These are phyloP conservation scores for Galaxias olidus DNA, from an alignment of 2,797 vertebrate genomes.

Conservation along the genomic window DNA sequence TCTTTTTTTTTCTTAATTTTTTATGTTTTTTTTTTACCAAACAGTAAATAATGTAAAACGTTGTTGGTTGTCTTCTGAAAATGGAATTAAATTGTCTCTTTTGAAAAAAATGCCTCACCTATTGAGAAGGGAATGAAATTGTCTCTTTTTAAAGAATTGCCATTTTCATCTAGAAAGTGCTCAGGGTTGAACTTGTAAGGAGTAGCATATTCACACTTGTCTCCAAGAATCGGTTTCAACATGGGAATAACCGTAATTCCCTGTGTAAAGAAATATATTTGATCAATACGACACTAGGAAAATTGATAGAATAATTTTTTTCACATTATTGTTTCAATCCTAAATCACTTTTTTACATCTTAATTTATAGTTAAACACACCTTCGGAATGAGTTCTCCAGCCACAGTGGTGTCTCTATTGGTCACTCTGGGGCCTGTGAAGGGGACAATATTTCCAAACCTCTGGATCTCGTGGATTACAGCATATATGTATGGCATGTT, in stretches of 20 bases:
- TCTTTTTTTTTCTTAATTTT: neutral
- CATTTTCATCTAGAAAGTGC: conserved; percentile 48
- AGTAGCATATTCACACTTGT: conserved; percentile 32
- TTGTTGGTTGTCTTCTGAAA: neutral
- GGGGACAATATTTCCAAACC: conserved; percentile 73
- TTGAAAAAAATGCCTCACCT: conserved; percentile 28
- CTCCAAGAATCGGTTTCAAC: conserved; percentile 34
- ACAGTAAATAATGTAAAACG: neutral
- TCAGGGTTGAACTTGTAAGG: conserved; percentile 39
- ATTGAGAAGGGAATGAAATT: conserved; percentile 47
- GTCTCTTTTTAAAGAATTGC: conserved; percentile 44
- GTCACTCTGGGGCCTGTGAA: conserved; percentile 51
- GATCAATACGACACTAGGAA: too few species aligned
- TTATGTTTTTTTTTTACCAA: neutral
- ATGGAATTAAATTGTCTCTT: neutral
- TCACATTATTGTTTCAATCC: neutral
- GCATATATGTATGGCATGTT: conserved; percentile 66
- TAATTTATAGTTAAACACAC: conserved; percentile 44
- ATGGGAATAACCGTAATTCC: conserved; percentile 39
- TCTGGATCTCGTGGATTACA: conserved; percentile 75
- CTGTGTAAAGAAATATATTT: too few species aligned
- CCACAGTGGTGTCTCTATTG: conserved; percentile 53
- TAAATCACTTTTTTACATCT: neutral
- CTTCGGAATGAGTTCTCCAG: conserved; percentile 77
- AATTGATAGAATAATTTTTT: neutral